These are phyloP conservation scores for Buathra laborator DNA, from an alignment of 2,888 invertebrate genomes.

Conservation along the genomic window DNA sequence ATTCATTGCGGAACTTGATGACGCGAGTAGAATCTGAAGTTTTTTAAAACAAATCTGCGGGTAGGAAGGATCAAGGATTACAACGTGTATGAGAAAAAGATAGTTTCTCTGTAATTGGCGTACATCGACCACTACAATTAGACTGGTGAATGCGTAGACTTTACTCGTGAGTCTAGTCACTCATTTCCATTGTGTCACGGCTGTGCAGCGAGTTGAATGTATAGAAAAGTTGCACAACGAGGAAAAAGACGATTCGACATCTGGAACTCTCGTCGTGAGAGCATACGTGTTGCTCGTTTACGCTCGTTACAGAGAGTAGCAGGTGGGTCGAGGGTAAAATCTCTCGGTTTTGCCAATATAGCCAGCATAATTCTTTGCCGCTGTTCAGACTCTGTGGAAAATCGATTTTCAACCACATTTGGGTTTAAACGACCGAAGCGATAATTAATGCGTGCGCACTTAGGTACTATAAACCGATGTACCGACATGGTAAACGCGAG, in stretches of 20 bases:
- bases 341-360: slow-evolving; percentile 31
- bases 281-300: slow-evolving; percentile 48
- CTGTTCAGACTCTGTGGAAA: slow-evolving; percentile 24
- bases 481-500: slow-evolving; percentile 19
- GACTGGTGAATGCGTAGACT: slow-evolving; percentile 21
- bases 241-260: slow-evolving; percentile 59
- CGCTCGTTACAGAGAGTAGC: slow-evolving; percentile 47
- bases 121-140: slow-evolving; percentile 49
- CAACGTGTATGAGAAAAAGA: background rate
- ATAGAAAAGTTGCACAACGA: slow-evolving; percentile 46
- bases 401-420: slow-evolving; percentile 61
- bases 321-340: slow-evolving; percentile 46
- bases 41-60: too few relatives aligned
- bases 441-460: slow-evolving; percentile 40
- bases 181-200: slow-evolving; percentile 60
- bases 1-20: slow-evolving; percentile 1
- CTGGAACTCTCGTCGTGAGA: slow-evolving; percentile 32
- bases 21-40: background rate
- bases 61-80: background rate
- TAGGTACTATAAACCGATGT: background rate
- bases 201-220: slow-evolving; percentile 26
- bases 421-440: slow-evolving; percentile 49
- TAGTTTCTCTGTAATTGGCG: slow-evolving; percentile 39
- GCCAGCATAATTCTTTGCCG: slow-evolving; percentile 20
- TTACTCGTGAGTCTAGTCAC: slow-evolving; percentile 43